These are phyloP conservation scores for Cosmia trapezina DNA, from an alignment of 2,888 invertebrate genomes.

Conservation along the genomic window DNA sequence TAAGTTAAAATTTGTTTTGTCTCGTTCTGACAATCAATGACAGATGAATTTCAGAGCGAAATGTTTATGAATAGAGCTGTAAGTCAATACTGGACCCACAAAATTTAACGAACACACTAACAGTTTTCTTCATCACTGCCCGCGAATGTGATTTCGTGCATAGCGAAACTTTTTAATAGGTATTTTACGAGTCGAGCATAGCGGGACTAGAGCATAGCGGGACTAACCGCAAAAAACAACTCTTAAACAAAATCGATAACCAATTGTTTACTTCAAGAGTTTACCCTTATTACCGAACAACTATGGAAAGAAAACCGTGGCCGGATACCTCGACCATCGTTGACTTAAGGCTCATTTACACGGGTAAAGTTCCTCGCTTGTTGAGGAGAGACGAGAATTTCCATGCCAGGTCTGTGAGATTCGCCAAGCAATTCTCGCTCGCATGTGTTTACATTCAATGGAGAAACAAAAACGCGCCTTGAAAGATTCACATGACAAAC, in stretches of 20 bases:
- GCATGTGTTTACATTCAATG: neutral
- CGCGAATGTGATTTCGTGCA: no score
- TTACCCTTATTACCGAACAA: neutral
- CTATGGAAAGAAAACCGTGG: neutral
- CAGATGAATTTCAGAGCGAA: no score
- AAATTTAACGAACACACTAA: no score
- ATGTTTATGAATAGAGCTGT: no score
- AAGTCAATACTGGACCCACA: no score
- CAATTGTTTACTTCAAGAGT: neutral
- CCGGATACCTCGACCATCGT: neutral
- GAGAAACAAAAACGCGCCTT: neutral
- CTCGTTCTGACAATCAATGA: no score
- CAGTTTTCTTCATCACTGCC: no score
- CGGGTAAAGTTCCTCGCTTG: neutral
- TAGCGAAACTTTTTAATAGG: no score
- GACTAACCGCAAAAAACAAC: no score
- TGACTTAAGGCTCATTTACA: neutral
- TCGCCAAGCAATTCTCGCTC: neutral
- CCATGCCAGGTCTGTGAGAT: neutral
- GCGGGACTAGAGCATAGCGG: no score
- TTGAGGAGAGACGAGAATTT: neutral
- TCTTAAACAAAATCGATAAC: conserved; percentile 1
- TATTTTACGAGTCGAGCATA: no score
- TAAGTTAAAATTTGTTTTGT: no score
- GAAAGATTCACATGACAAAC: neutral